Base-by-base conservation (phyloP, 2,888 invertebrate genomes). In the Xylophagus ater region DNA sequence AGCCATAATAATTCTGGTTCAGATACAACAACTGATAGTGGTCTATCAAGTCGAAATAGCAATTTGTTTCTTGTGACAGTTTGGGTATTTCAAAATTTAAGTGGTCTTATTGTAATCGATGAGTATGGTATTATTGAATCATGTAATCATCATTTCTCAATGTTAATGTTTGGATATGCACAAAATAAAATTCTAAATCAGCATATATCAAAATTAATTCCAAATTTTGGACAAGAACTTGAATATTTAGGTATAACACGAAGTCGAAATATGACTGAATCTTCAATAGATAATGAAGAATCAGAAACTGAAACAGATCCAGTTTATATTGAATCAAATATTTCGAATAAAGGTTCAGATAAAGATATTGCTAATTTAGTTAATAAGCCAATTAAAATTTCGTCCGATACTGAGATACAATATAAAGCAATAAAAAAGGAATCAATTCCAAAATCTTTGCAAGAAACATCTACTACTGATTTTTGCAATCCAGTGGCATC, bases 91-190 rank as follows among this genome's bases (percentile, higher is more conserved):
- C 71, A 68, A 52, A 78, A 76, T 53, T 72, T 79, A 28, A 78
- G 76, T 54, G 80, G 80, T 3, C 60, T 80, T 14, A 64, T 80
- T 12, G 76, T 78, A 3, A 67, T 79, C 1, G 70, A 72, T 47
- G 73, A 75, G 9, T 60, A 67, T 42, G 77, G 78, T n/a, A 62
- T 68, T 2, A 73, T 80, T 46, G 72, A 75, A 4, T 74, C 72
- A 1, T 76, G 76, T 50, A 79, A 79, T 58, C 74, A 76, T 49
- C 75, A 77, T 59, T 78, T 79, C 53, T 71, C 76, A 0, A 70
- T 72, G 61, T 59, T 78, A 45, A 71, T 78, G 38, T 76, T 78
- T 57, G 78, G 79, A 21, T 77, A 74, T 51, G 58, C 71, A 1
- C 71, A 72, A 52, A 59, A 67, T 0, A 73, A 76, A 41, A 71